Percentiles rank a stretch among this genome's conserved stretches.
Conservation (phyloP, 2,888 invertebrate species). For the Rhopalosiphum nymphaeae region DNA sequence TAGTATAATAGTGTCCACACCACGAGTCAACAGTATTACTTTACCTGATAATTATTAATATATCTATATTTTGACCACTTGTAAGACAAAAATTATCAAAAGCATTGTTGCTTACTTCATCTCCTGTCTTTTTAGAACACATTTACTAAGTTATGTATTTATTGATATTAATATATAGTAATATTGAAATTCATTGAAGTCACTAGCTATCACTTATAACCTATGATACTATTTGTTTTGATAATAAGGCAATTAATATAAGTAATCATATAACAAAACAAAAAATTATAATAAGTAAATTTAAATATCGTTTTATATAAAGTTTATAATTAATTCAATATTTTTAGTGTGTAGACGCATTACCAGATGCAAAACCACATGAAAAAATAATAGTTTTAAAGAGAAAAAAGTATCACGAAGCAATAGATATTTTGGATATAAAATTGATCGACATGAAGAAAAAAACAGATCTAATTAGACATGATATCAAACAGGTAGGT, state of each 20-base stretch:
- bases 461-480: constrained; percentile 80
- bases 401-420: constrained; percentile 71
- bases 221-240: background rate
- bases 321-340: background rate
- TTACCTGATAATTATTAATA: background rate
- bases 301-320: background rate
- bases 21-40: background rate
- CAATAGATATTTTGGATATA: constrained; percentile 75
- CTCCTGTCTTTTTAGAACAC: background rate
- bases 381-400: constrained; percentile 70
- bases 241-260: background rate
- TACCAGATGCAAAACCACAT: constrained; percentile 34
- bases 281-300: background rate
- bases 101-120: background rate
- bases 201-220: background rate
- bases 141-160: background rate
- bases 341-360: constrained; percentile 44
- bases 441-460: constrained; percentile 81
- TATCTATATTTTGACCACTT: background rate
- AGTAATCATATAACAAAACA: background rate
- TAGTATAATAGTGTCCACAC: background rate
- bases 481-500: constrained; percentile 74
- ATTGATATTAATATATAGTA: background rate
- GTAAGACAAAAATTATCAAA: background rate
- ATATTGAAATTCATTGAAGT: background rate